Evolutionary conservation across 2,888 invertebrate species (phyloP).

Genomic region (Dione juno): DNA sequence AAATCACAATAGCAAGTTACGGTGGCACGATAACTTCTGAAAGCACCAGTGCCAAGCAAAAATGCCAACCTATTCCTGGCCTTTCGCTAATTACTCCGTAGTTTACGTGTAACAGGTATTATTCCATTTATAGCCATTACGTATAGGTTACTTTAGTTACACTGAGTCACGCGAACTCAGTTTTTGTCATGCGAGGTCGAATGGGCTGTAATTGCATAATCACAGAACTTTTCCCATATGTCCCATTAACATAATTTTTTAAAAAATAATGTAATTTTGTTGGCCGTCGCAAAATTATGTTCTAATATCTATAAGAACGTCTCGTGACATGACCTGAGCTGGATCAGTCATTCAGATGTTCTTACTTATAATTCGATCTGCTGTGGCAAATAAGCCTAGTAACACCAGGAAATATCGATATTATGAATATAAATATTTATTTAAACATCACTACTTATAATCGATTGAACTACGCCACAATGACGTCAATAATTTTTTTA

Average conservation of each 20-base stretch:
- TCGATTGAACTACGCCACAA: too few species aligned
- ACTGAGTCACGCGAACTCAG: conserved; percentile 38
- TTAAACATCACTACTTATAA: too few species aligned
- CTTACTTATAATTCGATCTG: not conserved
- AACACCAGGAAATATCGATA: not conserved
- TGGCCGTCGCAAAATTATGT: not conserved
- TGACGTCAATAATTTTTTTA: too few species aligned
- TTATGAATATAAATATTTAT: not conserved
- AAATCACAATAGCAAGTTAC: not conserved
- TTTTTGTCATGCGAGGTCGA: conserved; percentile 43
- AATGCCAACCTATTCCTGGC: conserved; percentile 5
- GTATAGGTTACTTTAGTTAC: conserved; percentile 31
- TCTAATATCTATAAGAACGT: too few species aligned
- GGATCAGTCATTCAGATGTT: not conserved
- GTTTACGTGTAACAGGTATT: conserved; percentile 34
- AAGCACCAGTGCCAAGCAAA: not conserved
- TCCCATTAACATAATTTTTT: conserved; percentile 33
- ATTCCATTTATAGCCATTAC: conserved; percentile 37
- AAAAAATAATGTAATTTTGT: conserved; percentile 11
- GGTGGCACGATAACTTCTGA: not conserved
- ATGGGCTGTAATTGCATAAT: conserved; percentile 41
- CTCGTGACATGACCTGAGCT: too few species aligned
- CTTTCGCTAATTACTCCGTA: conserved; percentile 19
- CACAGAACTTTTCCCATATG: conserved; percentile 36
- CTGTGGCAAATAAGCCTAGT: not conserved